These are phyloP conservation scores for Oryctolagus cuniculus DNA, from an alignment of 2,113 vertebrate genomes.

Conservation along the genomic window DNA sequence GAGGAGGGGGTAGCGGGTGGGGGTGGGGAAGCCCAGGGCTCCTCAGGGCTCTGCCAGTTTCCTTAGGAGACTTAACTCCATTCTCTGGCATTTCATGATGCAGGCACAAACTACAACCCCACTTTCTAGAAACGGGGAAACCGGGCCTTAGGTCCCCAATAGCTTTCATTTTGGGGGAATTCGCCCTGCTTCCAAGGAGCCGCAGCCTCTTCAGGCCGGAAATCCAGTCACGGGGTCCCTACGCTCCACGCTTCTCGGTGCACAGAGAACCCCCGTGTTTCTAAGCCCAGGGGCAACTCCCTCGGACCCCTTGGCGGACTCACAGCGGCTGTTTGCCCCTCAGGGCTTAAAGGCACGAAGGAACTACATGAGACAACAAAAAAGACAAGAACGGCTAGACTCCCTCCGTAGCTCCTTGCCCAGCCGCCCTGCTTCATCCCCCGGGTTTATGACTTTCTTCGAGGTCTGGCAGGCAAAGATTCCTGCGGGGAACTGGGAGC, in stretches of 20 bases:
- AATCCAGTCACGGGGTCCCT: neutral
- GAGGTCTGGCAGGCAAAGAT: slow-evolving; percentile 22
- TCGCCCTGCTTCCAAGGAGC: neutral
- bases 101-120: neutral
- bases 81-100: neutral
- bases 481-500: neutral
- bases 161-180: slow-evolving; percentile 1
- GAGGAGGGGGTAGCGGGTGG: neutral
- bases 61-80: neutral
- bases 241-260: neutral
- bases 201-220: neutral
- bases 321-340: neutral
- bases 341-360: neutral
- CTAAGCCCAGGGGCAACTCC: neutral
- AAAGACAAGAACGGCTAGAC: neutral
- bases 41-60: slow-evolving; percentile 35
- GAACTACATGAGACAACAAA: neutral
- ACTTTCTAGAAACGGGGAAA: neutral
- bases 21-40: slow-evolving; percentile 30
- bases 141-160: neutral
- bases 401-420: neutral
- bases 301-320: neutral
- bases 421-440: neutral
- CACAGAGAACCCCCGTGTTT: neutral
- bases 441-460: slow-evolving; percentile 48